Base-by-base conservation (phyloP, 2,113 vertebrate genomes). In the Brachionichthys hirsutus region DNA sequence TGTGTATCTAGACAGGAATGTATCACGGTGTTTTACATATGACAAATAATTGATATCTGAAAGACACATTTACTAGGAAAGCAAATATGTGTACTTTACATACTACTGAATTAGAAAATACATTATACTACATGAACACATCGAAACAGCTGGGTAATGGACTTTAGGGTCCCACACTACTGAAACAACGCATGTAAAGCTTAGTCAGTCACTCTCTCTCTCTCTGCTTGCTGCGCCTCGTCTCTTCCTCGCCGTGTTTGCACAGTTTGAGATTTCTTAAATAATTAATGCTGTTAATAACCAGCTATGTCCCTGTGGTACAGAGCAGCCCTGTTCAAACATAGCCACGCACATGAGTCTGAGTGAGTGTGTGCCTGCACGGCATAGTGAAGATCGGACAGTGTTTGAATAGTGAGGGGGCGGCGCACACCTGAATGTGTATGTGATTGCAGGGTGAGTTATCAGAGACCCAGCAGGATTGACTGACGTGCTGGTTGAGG, bases 271-370 rank as follows among this genome's bases (percentile, higher is more conserved):
- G 67, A 87, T 87, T 73, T 89, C 85, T 86, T 89, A 80, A 92
- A 92, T 92, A 90, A 92, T 92, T 87, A 73, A 92, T 85, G 82
- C 67, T 80, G 84, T 86, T 92, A 89, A 91, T 90, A 91, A 92
- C 85, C 78, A 83, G 63, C 70, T 66, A 43, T 19, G 81, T 78
- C 81, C 85, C 85, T 77, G 57, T 45, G 84, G 77, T 53, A 59
- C 83, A 75, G 69, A 81, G 76, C 73, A 61, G 81, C 52, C 67
- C 77, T 85, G 82, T 88, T 86, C 82, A 91, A 91, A 91, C 86
- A 89, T 41, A 49, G 54, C 67, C 17, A 47, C 44, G 66, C 44
- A 58, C 75, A 52, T 62, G 43, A 67, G 64, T 49, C 17, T 59
- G 42, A 46, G 51, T 73, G 56, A 61, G 58, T 59, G 59, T 45